Evolutionary conservation across 2,888 invertebrate species (phyloP).

Genomic region (Conus canariensis): DNA sequence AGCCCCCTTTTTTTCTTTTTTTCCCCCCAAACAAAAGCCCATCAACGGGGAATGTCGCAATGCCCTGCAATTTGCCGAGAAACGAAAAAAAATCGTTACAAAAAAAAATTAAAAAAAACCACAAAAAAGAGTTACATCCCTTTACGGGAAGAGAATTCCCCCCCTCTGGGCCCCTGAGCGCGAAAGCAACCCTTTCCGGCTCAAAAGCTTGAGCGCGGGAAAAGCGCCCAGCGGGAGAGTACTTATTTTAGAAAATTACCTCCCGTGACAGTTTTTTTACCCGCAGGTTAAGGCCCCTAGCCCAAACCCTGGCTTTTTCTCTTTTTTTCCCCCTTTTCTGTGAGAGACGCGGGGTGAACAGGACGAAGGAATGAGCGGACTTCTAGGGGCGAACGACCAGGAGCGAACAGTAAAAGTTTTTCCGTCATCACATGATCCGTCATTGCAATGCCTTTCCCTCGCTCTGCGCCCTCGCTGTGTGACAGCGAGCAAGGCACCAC

Average conservation of each 20-base stretch:
- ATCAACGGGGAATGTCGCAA: neutral
- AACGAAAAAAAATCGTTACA: neutral
- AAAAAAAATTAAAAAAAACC: neutral
- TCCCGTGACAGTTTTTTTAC: conserved; percentile 32
- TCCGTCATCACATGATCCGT: no score
- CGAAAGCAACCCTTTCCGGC: neutral
- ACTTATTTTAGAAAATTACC: conserved; percentile 42
- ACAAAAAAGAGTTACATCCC: conserved; percentile 23
- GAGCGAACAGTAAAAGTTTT: no score
- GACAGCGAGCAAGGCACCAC: neutral
- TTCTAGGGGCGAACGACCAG: no score
- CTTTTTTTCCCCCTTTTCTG: no score
- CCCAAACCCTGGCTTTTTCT: no score
- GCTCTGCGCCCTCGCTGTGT: neutral
- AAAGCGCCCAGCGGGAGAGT: conserved; percentile 33
- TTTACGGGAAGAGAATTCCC: neutral
- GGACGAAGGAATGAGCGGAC: no score
- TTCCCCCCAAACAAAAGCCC: neutral
- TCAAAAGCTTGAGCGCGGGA: neutral
- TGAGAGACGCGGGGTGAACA: no score
- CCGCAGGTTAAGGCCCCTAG: no score
- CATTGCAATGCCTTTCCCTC: no score
- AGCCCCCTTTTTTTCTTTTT: neutral
- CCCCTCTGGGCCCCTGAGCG: no score
- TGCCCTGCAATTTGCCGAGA: neutral